phyloP scores from a whole-genome alignment of 2,797 vertebrate genomes.

The Orestias chungarensis region DNA sequence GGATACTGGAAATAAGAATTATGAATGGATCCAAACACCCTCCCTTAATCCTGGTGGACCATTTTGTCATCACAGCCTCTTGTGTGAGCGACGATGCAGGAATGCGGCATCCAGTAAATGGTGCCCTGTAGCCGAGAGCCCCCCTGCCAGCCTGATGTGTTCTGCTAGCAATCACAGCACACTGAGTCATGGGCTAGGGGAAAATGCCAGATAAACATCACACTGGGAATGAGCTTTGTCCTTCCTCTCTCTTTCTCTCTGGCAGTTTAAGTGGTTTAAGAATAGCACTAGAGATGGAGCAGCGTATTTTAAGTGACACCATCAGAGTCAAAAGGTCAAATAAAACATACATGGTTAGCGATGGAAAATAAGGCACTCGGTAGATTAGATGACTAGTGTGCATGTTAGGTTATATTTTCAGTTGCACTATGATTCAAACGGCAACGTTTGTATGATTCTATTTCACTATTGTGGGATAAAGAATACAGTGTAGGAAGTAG shows the following conservation, averaged over 20 bases:
- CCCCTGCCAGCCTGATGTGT: constrained; percentile 51
- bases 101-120: constrained; percentile 57
- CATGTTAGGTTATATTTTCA: constrained; percentile 34
- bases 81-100: constrained; percentile 46
- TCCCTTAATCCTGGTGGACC: constrained; percentile 37
- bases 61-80: constrained; percentile 41
- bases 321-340: constrained; percentile 69
- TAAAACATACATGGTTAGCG: constrained; percentile 53
- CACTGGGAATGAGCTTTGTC: constrained; percentile 66
- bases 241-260: constrained; percentile 33
- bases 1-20: constrained; percentile 31
- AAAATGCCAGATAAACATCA: constrained; percentile 79
- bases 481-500: constrained; percentile 30
- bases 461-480: constrained; percentile 39
- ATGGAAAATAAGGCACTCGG: constrained; percentile 35
- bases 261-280: constrained; percentile 70
- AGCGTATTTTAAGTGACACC: constrained; percentile 73
- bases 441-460: constrained; percentile 36
- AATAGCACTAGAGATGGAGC: constrained; percentile 64
- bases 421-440: constrained; percentile 54
- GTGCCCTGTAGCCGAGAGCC: constrained; percentile 50
- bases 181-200: constrained; percentile 68
- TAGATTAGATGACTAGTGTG: constrained; percentile 44
- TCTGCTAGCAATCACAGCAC: constrained; percentile 68
- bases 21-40: constrained; percentile 24